Evolutionary conservation across 2,888 invertebrate species (phyloP), one percentile per base, ranked within the genome.

Genomic region (Sinelater perroti): DNA sequence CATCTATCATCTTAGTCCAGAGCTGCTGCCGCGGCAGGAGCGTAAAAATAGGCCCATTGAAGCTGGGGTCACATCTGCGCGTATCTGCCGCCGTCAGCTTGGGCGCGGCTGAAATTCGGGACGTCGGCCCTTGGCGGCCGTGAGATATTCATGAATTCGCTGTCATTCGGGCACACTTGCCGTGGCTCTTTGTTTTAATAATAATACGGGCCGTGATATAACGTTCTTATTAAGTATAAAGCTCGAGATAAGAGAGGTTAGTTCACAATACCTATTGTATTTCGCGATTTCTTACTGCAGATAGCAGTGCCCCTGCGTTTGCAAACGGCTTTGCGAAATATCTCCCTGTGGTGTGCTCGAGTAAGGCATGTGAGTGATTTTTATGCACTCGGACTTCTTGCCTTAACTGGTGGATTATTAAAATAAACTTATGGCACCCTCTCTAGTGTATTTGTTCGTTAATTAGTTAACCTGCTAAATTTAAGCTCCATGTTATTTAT

Each of bases 1-100:
- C 59, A 65, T 65, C 62, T 62, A 64, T 63, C 63, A 64, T 65
- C 61, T 56, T 47, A 61, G 57, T 38, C 47, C 51, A 42, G 45
- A 51, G 49, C 46, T 54, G 54, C 50, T 61, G 52, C 44, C 28
- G 28, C 30, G 36, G 38, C 55, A 51, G 35, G 45, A 50, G 33
- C 55, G 51, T 42, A 33, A 44, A 40, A 44, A 28, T 40, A 36
- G 42, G 40, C 18, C 42, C 42, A 51, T 51, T 51, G 51, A 42
- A 51, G 42, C 42, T 38, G 33, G 53, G 20, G 40, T 20, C 51
- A 31, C 49, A 54, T 53, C 40, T 51, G 17, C 35, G 33, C 16
- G 33, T 33, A 33, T 13, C 14, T 10, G 33, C 7, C 13, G 10
- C 16, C 14, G 33, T 14, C 13, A 38, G 6, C 18, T 35, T 35